Base-by-base conservation (phyloP, 2,888 invertebrate species). In the Heteromyza rotundicornis region DNA sequence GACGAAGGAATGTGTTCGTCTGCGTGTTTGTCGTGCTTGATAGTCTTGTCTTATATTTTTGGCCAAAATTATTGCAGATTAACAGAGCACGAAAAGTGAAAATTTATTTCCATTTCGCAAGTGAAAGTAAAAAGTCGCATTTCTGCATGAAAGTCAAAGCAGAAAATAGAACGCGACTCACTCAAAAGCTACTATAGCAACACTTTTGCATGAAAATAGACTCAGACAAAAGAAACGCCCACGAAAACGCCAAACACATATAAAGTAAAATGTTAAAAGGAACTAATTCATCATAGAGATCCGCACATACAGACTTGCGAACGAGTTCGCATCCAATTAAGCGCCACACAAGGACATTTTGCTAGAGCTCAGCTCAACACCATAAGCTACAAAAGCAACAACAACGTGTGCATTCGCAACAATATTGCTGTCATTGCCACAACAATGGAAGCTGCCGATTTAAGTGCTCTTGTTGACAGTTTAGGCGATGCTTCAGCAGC, bases 371-470 rank as follows among this genome's bases (percentile, higher is more conserved):
- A 32, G 32, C 32, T n/a, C n/a, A 32, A 32, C 32, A 32, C 5
- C 32, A 32, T 12, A 5, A 32, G 32, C 32, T 8, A 32, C 32
- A 32, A 32, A 5, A 32, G 32, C 32, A 32, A 12, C 32, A 5
- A 32, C 32, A 32, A 32, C 32, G 12, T 8, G 32, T 32, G 12
- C 12, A 32, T 8, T 8, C 5, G 32, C 32, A 5, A 32, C 7
- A 5, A 32, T 12, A 32, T 32, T 12, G 12, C 12, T 12, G 12
- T 5, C 32, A 32, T 32, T 32, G 40, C 8, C 5, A 19, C 20
- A 20, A 65, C 52, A 24, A 78, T 78, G 78, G 72, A 72, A 20
- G 67, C 70, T 44, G 65, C 71, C 51, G 77, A 79, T 63, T 65
- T 75, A 63, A 67, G 67, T 57, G 70, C 74, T 2, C 59, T 79